Conservation (phyloP, 2,797 vertebrate species). For the Fistularia tabacaria region DNA sequence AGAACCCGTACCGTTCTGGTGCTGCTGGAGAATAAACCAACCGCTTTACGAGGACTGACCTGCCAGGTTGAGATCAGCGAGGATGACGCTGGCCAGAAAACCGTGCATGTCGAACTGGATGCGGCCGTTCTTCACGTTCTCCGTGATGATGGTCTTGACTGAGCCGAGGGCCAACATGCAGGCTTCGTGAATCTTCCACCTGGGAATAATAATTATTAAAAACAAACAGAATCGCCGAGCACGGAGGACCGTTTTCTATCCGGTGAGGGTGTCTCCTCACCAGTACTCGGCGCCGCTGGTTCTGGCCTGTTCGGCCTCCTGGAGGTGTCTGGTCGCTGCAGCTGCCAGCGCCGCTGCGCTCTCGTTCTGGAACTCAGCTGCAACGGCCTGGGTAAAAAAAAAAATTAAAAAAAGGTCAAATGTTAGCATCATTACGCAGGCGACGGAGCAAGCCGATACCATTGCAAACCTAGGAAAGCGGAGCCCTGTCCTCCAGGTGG, state of each 20-base stretch:
- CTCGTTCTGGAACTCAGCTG: constrained; percentile 97
- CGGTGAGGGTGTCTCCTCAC: constrained; percentile 61
- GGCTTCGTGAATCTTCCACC: constrained; percentile 99
- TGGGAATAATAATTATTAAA: constrained; percentile 38
- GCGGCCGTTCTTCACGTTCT: constrained; percentile 91
- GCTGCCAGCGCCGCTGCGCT: constrained; percentile 93
- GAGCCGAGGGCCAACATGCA: constrained; percentile 97
- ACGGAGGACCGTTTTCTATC: not conserved
- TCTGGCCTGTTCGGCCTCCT: constrained; percentile 93
- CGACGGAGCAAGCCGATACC: too few species aligned
- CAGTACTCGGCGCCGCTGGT: constrained; percentile 86
- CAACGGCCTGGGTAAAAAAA: constrained; percentile 81
- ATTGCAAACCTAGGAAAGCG: too few species aligned
- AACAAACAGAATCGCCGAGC: not conserved
- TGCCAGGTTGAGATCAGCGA: constrained; percentile 91
- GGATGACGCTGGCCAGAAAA: constrained; percentile 90
- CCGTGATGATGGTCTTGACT: constrained; percentile 92
- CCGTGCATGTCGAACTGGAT: constrained; percentile 98
- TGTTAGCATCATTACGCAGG: too few species aligned
- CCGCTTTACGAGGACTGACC: constrained; percentile 63
- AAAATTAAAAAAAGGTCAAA: constrained; percentile 4
- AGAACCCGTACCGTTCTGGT: too few species aligned
- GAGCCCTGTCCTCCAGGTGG: too few species aligned
- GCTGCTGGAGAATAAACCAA: too few species aligned
- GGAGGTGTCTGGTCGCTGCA: constrained; percentile 91